These are phyloP conservation scores for Caenorhabditis wallacei DNA, from an alignment of 2,888 invertebrate genomes.

Conservation along the genomic window DNA sequence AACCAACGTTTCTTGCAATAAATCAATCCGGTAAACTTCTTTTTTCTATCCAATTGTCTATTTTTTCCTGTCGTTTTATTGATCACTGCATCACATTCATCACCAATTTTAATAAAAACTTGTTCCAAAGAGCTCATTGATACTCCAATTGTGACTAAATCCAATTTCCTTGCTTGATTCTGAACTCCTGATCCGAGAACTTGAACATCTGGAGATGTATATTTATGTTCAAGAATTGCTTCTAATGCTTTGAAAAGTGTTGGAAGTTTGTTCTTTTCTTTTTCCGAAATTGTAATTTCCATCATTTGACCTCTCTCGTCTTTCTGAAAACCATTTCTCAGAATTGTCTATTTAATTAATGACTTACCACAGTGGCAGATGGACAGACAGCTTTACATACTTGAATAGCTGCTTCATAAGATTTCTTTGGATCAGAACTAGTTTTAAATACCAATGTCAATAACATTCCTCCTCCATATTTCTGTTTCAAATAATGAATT, in stretches of 20 bases:
- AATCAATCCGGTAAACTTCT: constrained; percentile 10
- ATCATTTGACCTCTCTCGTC: constrained; percentile 33
- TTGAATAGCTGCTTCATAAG: not conserved
- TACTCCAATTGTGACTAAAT: constrained; percentile 27
- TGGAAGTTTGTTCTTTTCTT: not conserved
- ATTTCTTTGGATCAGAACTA: constrained; percentile 2
- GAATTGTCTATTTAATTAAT: not conserved
- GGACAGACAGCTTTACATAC: constrained; percentile 17
- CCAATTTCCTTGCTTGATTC: not conserved
- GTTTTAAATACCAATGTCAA: constrained; percentile 28
- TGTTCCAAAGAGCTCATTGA: constrained; percentile 42
- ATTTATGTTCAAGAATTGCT: constrained; percentile 12
- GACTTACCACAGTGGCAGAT: constrained; percentile 13
- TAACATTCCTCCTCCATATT: constrained; percentile 44
- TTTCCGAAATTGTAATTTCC: constrained; percentile 15
- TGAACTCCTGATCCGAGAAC: not conserved
- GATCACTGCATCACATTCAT: constrained; percentile 28
- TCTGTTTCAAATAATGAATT: constrained; percentile 75
- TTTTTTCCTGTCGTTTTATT: not conserved
- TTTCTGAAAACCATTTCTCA: constrained; percentile 15
- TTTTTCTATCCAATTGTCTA: not conserved
- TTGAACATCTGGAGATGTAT: constrained; percentile 3
- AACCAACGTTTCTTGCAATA: constrained; percentile 17
- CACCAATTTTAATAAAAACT: constrained; percentile 39
- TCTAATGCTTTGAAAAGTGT: constrained; percentile 18